Percentiles rank a stretch among this genome's conserved stretches.
phyloP scores from a whole-genome alignment of 2,113 vertebrate genomes.

The Phasianus colchicus region DNA sequence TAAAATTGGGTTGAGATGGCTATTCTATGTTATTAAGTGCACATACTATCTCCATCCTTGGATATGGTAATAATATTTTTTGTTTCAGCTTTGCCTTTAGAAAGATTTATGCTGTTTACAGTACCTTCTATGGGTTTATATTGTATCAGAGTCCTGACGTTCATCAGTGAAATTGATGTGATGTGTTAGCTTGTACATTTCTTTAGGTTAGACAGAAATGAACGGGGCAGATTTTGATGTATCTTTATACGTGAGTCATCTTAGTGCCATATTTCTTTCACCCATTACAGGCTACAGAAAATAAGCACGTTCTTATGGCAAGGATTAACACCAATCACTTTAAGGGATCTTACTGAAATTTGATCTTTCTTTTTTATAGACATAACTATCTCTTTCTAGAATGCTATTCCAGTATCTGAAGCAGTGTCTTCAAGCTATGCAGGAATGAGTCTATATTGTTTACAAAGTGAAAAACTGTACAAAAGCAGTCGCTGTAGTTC shows the following conservation, averaged over 20 bases:
- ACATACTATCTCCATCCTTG: background rate
- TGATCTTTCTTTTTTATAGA: background rate
- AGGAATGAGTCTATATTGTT: background rate
- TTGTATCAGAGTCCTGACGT: background rate
- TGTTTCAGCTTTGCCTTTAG: background rate
- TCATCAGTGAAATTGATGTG: slow-evolving; percentile 36
- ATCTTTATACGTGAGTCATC: background rate
- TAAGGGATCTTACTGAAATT: background rate
- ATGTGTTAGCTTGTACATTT: slow-evolving; percentile 12
- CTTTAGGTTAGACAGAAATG: background rate
- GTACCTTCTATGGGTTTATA: background rate
- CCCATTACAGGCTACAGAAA: background rate
- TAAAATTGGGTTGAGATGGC: background rate
- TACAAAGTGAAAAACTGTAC: background rate
- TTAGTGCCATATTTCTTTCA: background rate
- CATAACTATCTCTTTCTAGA: background rate
- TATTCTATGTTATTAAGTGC: background rate
- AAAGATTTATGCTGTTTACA: slow-evolving; percentile 45
- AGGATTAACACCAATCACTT: background rate
- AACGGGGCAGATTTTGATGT: background rate
- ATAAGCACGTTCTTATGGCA: background rate
- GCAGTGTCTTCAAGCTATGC: background rate
- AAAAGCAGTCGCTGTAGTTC: background rate
- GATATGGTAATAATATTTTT: slow-evolving; percentile 39
- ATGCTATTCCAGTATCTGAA: background rate